A percentile compares a stretch with the other conserved stretches of the same genome.
These are phyloP conservation scores for Alviniconcha strummeri DNA, from an alignment of 2,888 invertebrate species.

Conservation along the genomic window DNA sequence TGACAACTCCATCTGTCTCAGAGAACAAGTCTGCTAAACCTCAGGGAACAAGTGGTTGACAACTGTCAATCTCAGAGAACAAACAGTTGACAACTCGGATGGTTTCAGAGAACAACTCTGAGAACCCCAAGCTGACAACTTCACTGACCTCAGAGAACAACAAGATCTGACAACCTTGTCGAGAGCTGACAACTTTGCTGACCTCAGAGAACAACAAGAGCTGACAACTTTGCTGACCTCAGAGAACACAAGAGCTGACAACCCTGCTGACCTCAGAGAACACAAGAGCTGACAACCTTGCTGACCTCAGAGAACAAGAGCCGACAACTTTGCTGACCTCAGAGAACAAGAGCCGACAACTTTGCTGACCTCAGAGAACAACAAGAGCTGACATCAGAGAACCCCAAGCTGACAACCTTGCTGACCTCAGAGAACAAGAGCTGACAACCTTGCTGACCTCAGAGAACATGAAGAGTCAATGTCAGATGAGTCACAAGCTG, in stretches of 20 bases:
- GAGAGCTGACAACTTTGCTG: neutral
- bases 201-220: neutral
- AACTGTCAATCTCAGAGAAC: neutral
- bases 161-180: neutral
- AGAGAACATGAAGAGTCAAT: neutral
- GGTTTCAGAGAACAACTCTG: neutral
- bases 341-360: no score
- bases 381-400: neutral
- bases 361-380: neutral
- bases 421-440: neutral
- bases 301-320: no score
- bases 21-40: no score
- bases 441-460: no score
- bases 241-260: neutral
- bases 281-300: neutral
- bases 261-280: neutral
- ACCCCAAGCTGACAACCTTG: neutral
- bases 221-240: no score
- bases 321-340: no score
- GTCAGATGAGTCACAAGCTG: neutral
- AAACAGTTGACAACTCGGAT: no score
- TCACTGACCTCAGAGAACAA: neutral
- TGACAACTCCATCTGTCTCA: neutral
- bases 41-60: neutral
- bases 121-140: neutral